Percentiles rank a stretch among this genome's conserved stretches.
These are phyloP conservation scores for Brevipalpus yothersi DNA, from an alignment of 1,140 invertebrate species.

Conservation along the genomic window DNA sequence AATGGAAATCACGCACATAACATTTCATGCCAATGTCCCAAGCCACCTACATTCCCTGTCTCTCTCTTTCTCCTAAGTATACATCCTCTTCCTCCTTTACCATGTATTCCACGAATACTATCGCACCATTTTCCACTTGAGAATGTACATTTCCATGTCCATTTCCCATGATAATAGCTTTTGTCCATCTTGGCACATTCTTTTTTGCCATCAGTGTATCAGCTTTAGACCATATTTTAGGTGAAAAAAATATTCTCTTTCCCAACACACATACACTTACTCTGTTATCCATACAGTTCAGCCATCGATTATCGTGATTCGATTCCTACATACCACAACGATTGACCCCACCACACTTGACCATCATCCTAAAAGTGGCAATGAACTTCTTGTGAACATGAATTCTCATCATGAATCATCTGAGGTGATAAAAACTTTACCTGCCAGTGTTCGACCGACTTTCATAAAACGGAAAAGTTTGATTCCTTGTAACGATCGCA, in stretches of 20 bases:
- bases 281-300: too few species aligned
- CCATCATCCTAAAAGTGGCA: background rate
- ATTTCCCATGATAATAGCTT: background rate
- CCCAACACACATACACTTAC: too few species aligned
- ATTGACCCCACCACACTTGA: background rate
- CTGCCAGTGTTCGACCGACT: background rate
- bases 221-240: background rate
- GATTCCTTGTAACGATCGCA: background rate
- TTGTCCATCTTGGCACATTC: background rate
- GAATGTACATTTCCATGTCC: background rate
- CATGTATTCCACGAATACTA: background rate
- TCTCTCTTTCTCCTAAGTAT: background rate
- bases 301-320: background rate
- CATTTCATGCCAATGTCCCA: too few species aligned
- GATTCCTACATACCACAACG: background rate
- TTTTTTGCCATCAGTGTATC: background rate
- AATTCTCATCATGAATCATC: background rate
- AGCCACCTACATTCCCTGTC: background rate
- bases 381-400: background rate
- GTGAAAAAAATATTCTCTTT: too few species aligned
- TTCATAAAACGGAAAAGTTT: background rate
- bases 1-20: too few species aligned
- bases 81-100: background rate
- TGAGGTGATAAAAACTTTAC: background rate
- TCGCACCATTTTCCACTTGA: background rate